These are phyloP conservation scores for Bothrops alternatus DNA, from an alignment of 2,797 vertebrate genomes.

Conservation along the genomic window DNA sequence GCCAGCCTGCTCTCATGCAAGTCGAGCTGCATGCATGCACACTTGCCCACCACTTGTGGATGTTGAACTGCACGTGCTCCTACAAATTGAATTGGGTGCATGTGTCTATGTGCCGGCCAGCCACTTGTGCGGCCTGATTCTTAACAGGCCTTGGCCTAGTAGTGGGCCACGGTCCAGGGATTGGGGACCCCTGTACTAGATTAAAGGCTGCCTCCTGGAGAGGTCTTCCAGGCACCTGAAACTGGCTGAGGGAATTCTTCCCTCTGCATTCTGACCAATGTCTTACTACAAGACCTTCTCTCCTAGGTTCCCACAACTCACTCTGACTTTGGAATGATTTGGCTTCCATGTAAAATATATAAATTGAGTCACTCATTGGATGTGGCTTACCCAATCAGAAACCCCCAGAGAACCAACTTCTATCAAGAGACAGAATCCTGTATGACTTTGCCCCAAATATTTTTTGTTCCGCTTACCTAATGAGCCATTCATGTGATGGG, in stretches of 20 bases:
- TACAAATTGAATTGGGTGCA: background rate
- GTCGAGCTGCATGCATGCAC: rapidly evolving
- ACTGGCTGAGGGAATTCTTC: background rate
- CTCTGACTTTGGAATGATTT: background rate
- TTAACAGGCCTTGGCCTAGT: background rate
- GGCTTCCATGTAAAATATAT: background rate
- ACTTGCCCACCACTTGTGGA: too few relatives aligned
- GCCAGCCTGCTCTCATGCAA: background rate
- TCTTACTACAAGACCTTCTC: background rate
- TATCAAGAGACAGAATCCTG: background rate
- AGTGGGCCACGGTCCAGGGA: background rate
- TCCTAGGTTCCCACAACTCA: background rate
- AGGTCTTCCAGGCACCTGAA: background rate
- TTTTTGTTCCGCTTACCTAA: constrained; percentile 79
- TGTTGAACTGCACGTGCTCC: background rate
- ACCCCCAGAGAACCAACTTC: background rate
- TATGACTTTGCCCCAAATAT: too few relatives aligned
- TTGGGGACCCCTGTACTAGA: background rate
- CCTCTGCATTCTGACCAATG: background rate
- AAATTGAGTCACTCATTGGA: background rate
- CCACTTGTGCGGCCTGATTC: background rate
- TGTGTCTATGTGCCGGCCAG: background rate
- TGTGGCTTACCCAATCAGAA: background rate
- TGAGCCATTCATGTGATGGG: constrained; percentile 98
- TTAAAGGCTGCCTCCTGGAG: background rate